These are phyloP conservation scores for Oxyscelio sp. DNA, from an alignment of 2,888 invertebrate genomes.

Conservation along the genomic window DNA sequence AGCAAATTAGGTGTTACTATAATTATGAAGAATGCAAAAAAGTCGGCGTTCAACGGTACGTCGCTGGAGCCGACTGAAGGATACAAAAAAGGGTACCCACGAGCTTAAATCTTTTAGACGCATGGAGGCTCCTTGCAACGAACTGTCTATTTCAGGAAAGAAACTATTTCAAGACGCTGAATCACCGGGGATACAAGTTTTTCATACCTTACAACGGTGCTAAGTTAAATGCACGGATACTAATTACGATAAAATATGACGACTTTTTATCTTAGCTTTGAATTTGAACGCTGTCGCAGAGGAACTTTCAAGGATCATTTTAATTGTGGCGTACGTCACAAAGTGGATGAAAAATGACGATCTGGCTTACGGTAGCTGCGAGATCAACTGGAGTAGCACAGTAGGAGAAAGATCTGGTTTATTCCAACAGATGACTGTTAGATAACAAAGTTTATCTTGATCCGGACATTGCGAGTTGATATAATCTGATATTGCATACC, in stretches of 20 bases:
- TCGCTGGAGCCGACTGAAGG: conserved; percentile 57
- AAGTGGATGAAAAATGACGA: conserved; percentile 47
- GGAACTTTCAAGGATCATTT: conserved; percentile 9
- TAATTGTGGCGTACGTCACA: conserved; percentile 41
- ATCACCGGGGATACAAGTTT: conserved; percentile 65
- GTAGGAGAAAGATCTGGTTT: not conserved
- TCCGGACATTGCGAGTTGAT: too few species aligned
- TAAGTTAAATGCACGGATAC: conserved; percentile 54
- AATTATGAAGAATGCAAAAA: conserved; percentile 51
- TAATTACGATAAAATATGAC: conserved; percentile 63
- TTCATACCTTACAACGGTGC: conserved; percentile 61
- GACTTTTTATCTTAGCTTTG: conserved; percentile 15
- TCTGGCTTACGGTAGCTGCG: not conserved
- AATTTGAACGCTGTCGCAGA: conserved; percentile 6
- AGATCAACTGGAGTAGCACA: not conserved
- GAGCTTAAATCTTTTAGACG: conserved; percentile 72
- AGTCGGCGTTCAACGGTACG: conserved; percentile 8
- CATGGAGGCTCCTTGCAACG: conserved; percentile 72
- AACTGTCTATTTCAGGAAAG: conserved; percentile 72
- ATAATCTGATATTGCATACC: too few species aligned
- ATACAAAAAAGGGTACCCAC: conserved; percentile 53
- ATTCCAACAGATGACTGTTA: not conserved
- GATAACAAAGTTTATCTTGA: too few species aligned
- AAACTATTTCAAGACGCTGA: conserved; percentile 70
- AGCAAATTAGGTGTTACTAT: conserved; percentile 44